A percentile compares a stretch with the other conserved stretches of the same genome.
These are phyloP conservation scores for Neoarius graeffei DNA, from an alignment of 2,113 vertebrate genomes.

Conservation along the genomic window DNA sequence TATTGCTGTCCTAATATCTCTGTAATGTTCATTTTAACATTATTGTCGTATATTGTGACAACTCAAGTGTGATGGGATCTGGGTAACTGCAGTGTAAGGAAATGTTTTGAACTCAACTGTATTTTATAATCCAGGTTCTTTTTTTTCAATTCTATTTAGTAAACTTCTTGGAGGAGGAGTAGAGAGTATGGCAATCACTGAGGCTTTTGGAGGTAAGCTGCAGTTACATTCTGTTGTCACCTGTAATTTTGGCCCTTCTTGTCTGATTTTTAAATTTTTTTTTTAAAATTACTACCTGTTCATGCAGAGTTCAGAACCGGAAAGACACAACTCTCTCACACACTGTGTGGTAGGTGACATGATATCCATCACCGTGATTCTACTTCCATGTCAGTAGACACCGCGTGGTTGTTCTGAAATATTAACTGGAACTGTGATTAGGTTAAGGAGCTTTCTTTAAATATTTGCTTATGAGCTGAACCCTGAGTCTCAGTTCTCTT, in stretches of 20 bases:
- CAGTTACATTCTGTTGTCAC: not conserved
- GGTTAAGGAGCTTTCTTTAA: not conserved
- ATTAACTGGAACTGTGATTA: not conserved
- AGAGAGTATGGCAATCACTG: constrained; percentile 99
- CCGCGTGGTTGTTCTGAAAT: not conserved
- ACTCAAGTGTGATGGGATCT: not conserved
- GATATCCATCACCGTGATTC: not conserved
- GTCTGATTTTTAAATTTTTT: not conserved
- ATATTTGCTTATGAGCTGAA: not conserved
- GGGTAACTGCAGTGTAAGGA: not conserved
- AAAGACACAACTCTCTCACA: constrained; percentile 97
- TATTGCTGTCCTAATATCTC: not conserved
- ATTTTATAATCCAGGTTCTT: not conserved
- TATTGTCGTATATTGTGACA: not conserved
- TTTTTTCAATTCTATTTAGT: constrained; percentile 67
- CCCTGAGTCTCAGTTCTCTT: not conserved
- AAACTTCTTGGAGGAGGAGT: constrained; percentile 95
- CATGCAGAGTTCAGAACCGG: constrained; percentile 93
- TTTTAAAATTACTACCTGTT: constrained; percentile 29
- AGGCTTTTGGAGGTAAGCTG: constrained; percentile 92
- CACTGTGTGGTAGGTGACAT: constrained; percentile 88
- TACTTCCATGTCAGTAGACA: not conserved
- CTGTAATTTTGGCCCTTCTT: not conserved
- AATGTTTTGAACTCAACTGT: not conserved
- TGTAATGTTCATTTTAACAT: not conserved